Base-by-base conservation (phyloP, 2,113 vertebrate genomes). In the Poeciliopsis turrubarensis region DNA sequence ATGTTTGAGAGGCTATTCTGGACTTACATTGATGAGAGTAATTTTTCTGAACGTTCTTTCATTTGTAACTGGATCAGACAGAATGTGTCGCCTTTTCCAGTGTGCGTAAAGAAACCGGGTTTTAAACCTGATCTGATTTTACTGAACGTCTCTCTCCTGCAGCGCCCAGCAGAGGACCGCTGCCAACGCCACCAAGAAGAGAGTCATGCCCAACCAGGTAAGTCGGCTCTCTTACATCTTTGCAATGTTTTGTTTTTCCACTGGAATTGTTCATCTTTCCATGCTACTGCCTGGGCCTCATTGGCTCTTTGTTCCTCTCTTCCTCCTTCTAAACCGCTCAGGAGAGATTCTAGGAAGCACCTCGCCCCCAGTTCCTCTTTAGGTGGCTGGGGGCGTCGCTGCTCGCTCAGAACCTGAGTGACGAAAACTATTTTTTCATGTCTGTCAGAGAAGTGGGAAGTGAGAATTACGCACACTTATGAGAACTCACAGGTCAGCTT, bases 161-260 rank as follows among this genome's bases (percentile, higher is more conserved):
- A 98, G 97, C 7, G 97, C 97, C 0, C 97, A 98, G 90, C 97
- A 98, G 76, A 92, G 97, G 86, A 98, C 89, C 44, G 95, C 89
- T 26, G 85, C 96, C 0, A 95, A 96, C 29, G 92, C 94, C 37
- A 97, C 95, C 87, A 99, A 99, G 95, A 99, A 99, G 88, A 95
- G 97, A 68, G 95, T 96, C 9, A 93, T 99, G 85, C 97, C 97
- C 0, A 99, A 99, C 63, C 97, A 99, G 97, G 94, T 95, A 78
- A 75, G n/a, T 44, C 30, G 60, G 61, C 11, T 11, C 9, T 65
- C 1, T 62, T 65, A 77, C 37, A 25, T 32, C 68, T 19, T 30
- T 77, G 39, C 37, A 61, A 30, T 31, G 19, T 19, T 73, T 60
- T 73, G 14, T 19, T 37, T 29, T 15, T 41, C 25, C 65, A 12